Base-by-base conservation (phyloP, 2,113 vertebrate genomes). In the Callopanchax toddi region DNA sequence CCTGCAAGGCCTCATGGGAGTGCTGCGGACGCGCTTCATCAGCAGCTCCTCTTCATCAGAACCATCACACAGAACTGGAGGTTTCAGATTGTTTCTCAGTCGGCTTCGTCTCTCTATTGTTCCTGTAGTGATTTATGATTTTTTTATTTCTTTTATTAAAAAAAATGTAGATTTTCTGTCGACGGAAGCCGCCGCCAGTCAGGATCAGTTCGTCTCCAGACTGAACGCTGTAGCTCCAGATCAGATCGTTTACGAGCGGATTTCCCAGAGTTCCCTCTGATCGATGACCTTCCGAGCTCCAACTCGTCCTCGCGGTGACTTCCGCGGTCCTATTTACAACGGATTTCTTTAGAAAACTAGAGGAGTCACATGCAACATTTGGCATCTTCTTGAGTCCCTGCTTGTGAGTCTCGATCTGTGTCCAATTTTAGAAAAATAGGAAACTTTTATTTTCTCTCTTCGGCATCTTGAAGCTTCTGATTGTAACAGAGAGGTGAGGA, bases 341-440 rank as follows among this genome's bases (percentile, higher is more conserved):
- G 64, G 58, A 50, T 86, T 76, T 76, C 75, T 79, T 83, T 76
- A 88, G 82, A 92, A 91, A 89, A 90, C 88, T 88, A 90, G 81
- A 91, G 80, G 80, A 85, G 85, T 85, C 85, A 86, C 91, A 91
- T 92, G 89, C 91, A 91, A 84, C 86, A 87, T 92, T 91, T 93
- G 91, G 90, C 89, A 92, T 93, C 78, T 81, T 87, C 74, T 87
- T 49, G 18, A 83, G 69, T 84, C 82, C 82, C 79, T 72, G 58
- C 60, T 56, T 79, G 57, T 61, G 74, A 83, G 69, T 85, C 84
- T 81, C 49, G 71, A 72, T 74, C 72, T 58, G 62, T 74, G 78
- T 79, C 70, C 67, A 34, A 74, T 78, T 84, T 89, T 85, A 91
- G 78, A 91, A 91, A 91, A 91, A 91, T 92, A 90, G 81, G 62